Evolutionary conservation across 2,888 invertebrate species (phyloP).

Genomic region (Autographa pulchrina): DNA sequence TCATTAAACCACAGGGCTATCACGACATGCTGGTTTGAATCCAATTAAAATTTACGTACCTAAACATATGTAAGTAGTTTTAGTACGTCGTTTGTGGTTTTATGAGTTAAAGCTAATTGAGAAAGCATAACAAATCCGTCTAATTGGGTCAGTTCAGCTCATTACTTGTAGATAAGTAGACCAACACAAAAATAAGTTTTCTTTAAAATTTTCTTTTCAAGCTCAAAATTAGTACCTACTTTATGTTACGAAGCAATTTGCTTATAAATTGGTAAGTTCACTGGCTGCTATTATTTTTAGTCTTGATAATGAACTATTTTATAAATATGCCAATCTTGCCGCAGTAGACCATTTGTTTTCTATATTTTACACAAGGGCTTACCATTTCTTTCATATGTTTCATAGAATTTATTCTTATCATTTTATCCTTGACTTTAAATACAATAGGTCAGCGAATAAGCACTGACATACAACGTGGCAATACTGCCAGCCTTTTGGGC

Average conservation of each 20-base stretch:
- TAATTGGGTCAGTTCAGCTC: conserved; percentile 8
- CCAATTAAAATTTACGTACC: conserved; percentile 2
- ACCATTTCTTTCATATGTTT: too few relatives aligned
- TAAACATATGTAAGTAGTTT: background rate
- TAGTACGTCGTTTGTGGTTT: background rate
- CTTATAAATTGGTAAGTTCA: background rate
- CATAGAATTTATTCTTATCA: too few relatives aligned
- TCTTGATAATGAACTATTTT: background rate
- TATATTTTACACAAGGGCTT: too few relatives aligned
- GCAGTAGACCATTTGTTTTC: too few relatives aligned
- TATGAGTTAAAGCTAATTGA: conserved; percentile 3
- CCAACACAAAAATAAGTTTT: background rate
- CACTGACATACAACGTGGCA: too few relatives aligned
- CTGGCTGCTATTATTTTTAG: background rate
- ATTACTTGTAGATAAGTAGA: conserved; percentile 2
- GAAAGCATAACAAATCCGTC: background rate
- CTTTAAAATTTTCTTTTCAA: background rate
- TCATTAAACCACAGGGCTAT: background rate
- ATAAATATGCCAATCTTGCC: too few relatives aligned
- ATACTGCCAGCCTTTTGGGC: too few relatives aligned
- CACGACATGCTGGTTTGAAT: background rate
- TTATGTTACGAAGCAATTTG: background rate
- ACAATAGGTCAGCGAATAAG: too few relatives aligned
- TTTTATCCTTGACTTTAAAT: too few relatives aligned
- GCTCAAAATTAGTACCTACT: background rate